Evolutionary conservation across 1,140 invertebrate species (phyloP).

Genomic region (Plodia interpunctella): DNA sequence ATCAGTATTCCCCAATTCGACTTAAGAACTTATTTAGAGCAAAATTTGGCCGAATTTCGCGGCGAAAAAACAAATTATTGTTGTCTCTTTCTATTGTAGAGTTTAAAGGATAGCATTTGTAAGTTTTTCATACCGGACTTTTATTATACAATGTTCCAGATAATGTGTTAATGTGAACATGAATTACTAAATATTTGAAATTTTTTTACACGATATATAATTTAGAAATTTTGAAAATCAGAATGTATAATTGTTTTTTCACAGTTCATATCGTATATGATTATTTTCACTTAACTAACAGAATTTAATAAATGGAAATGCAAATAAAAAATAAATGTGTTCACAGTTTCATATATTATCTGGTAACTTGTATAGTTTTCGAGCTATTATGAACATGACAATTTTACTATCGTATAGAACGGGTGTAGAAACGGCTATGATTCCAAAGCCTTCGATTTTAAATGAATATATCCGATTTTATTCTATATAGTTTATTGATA

Average conservation of each 20-base stretch:
- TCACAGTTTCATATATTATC: neutral
- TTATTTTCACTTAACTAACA: too few species aligned
- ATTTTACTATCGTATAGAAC: neutral
- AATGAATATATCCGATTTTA: neutral
- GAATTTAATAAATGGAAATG: too few species aligned
- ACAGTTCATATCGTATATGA: too few species aligned
- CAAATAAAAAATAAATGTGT: too few species aligned
- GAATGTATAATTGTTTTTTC: too few species aligned
- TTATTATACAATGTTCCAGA: neutral
- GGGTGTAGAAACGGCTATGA: neutral
- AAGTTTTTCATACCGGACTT: neutral
- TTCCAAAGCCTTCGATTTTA: neutral
- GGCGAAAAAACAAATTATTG: too few species aligned
- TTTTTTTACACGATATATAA: too few species aligned
- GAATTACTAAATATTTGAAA: too few species aligned
- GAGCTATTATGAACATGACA: neutral
- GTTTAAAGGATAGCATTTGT: neutral
- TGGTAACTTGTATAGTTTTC: neutral
- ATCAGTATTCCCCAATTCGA: slow-evolving; percentile 10
- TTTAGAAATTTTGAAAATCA: too few species aligned
- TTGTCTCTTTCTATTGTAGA: neutral
- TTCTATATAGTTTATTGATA: slow-evolving; percentile 3
- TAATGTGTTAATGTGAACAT: neutral
- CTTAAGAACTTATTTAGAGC: slow-evolving; percentile 11
- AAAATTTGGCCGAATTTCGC: too few species aligned